phyloP scores from a whole-genome alignment of 2,888 invertebrate species.

The Choristoneura rosaceana region DNA sequence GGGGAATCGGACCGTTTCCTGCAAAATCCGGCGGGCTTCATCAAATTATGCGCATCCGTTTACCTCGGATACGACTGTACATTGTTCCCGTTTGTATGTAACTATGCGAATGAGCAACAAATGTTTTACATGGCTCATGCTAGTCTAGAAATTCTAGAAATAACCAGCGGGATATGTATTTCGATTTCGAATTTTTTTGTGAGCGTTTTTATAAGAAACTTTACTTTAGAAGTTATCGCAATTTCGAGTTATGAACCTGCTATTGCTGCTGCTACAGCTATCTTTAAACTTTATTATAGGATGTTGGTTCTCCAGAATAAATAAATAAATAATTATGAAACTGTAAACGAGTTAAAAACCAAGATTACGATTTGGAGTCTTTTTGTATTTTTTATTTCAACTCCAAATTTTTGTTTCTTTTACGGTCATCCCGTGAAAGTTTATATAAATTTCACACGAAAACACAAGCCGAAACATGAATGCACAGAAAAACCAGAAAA shows the following conservation, averaged over 20 bases:
- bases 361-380: no score
- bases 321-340: no score
- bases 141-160: slow-evolving; percentile 17
- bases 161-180: slow-evolving; percentile 18
- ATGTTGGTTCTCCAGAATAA: no score
- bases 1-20: slow-evolving; percentile 61
- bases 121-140: slow-evolving; percentile 27
- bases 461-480: no score
- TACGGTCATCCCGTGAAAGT: no score
- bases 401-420: no score
- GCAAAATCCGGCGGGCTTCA: slow-evolving; percentile 66
- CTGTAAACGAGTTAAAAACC: no score
- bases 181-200: not conserved
- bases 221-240: not conserved
- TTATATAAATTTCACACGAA: no score
- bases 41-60: slow-evolving; percentile 75
- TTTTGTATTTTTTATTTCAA: no score
- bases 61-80: slow-evolving; percentile 45
- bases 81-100: slow-evolving; percentile 28
- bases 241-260: not conserved
- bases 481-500: no score
- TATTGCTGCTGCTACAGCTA: no score
- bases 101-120: slow-evolving; percentile 35
- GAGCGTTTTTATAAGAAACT: not conserved
- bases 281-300: no score